Percentiles rank a stretch among this genome's conserved stretches.
Evolutionary conservation across 2,888 invertebrate species (phyloP).

Genomic region (Melinopterus prodromus): DNA sequence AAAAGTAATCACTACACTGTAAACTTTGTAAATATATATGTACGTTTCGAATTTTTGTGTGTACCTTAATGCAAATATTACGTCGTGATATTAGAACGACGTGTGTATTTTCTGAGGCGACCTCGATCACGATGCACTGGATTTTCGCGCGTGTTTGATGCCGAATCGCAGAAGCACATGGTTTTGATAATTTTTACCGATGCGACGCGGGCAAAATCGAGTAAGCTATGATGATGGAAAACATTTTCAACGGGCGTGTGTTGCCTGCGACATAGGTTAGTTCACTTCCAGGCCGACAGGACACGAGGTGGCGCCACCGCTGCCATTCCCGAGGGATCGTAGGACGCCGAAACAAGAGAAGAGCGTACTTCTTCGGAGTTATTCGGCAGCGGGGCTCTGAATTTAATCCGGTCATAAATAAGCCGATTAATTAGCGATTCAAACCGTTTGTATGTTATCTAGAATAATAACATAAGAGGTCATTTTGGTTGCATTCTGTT

Average conservation of each 20-base stretch:
- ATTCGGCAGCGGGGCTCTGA: conserved; percentile 15
- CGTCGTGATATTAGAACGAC: background rate
- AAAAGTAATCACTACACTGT: background rate
- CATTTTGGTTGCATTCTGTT: too few species aligned
- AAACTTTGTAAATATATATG: too few species aligned
- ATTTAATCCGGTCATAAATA: background rate
- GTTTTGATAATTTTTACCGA: conserved; percentile 10
- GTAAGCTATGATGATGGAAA: conserved; percentile 49
- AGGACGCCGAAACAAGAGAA: conserved; percentile 30
- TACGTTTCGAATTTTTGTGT: background rate
- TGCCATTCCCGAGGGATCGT: conserved; percentile 47
- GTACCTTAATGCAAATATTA: background rate
- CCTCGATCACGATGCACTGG: background rate
- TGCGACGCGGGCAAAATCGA: background rate
- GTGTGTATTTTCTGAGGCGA: background rate
- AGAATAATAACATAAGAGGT: too few species aligned
- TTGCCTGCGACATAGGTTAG: conserved; percentile 41
- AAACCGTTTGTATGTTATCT: background rate
- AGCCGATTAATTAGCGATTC: background rate
- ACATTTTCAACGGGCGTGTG: conserved; percentile 54
- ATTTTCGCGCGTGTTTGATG: background rate
- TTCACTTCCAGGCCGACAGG: conserved; percentile 49
- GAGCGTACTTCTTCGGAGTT: conserved; percentile 28
- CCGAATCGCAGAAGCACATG: background rate
- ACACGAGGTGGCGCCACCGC: conserved; percentile 49